phyloP scores from a whole-genome alignment of 2,888 invertebrate genomes.

The Tanypteryx hageni region DNA sequence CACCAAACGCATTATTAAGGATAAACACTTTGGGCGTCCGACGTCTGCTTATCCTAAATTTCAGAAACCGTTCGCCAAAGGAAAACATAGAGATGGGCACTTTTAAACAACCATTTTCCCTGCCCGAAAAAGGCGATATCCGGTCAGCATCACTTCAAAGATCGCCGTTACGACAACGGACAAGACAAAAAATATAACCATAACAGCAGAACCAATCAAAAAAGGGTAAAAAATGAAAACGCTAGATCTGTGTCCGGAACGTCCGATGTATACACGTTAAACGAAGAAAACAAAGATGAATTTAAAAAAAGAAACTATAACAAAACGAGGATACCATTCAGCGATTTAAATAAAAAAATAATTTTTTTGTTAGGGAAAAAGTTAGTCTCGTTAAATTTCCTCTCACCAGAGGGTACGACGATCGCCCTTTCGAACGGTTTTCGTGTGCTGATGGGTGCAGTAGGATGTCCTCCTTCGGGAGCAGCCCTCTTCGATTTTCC shows the following conservation, averaged over 20 bases:
- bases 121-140: too few relatives aligned
- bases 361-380: not conserved
- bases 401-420: conserved; percentile 22
- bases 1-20: too few relatives aligned
- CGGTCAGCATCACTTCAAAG: too few relatives aligned
- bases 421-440: not conserved
- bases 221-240: not conserved
- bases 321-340: not conserved
- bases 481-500: not conserved
- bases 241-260: not conserved
- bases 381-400: not conserved
- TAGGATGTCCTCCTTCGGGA: not conserved
- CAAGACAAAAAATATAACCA: too few relatives aligned
- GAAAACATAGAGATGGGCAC: too few relatives aligned
- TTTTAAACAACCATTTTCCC: too few relatives aligned
- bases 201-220: not conserved
- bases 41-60: too few relatives aligned
- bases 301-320: not conserved
- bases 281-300: not conserved
- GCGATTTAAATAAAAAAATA: not conserved
- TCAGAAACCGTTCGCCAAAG: too few relatives aligned
- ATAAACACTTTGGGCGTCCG: too few relatives aligned
- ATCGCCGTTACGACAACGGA: too few relatives aligned
- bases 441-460: not conserved
- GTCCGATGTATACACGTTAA: not conserved